phyloP scores from a whole-genome alignment of 2,888 invertebrate genomes.

The Abrostola triplasia region DNA sequence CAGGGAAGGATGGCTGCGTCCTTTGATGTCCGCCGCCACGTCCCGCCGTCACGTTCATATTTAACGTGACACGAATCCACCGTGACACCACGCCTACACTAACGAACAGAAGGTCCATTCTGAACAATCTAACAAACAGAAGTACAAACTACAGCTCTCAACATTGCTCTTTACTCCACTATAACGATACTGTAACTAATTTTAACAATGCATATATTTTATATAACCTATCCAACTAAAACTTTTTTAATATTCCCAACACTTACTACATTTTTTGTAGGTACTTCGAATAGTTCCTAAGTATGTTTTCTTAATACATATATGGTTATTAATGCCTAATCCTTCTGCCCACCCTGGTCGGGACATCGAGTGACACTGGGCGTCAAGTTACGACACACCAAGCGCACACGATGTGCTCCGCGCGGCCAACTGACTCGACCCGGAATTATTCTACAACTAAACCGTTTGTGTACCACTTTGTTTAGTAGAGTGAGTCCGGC shows the following conservation, averaged over 20 bases:
- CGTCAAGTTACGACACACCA: neutral
- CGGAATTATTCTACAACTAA: neutral
- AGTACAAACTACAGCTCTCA: no score
- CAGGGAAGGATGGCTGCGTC: slow-evolving; percentile 25
- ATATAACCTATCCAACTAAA: no score
- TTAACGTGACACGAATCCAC: slow-evolving; percentile 24
- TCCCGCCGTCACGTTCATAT: slow-evolving; percentile 28
- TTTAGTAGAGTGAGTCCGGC: no score
- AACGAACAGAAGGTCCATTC: neutral
- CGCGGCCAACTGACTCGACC: neutral
- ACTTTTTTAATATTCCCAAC: no score
- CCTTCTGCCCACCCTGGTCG: neutral
- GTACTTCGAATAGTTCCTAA: no score
- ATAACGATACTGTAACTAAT: no score
- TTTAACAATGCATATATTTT: no score
- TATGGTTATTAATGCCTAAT: neutral
- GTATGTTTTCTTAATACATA: neutral
- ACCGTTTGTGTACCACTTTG: no score
- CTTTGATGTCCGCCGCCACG: slow-evolving; percentile 30
- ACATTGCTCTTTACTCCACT: no score
- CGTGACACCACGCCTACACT: neutral
- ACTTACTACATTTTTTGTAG: no score
- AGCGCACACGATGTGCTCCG: neutral
- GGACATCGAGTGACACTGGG: neutral
- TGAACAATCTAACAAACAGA: no score